phyloP scores from a whole-genome alignment of 2,113 vertebrate species.

The Mormyrus lacerda region DNA sequence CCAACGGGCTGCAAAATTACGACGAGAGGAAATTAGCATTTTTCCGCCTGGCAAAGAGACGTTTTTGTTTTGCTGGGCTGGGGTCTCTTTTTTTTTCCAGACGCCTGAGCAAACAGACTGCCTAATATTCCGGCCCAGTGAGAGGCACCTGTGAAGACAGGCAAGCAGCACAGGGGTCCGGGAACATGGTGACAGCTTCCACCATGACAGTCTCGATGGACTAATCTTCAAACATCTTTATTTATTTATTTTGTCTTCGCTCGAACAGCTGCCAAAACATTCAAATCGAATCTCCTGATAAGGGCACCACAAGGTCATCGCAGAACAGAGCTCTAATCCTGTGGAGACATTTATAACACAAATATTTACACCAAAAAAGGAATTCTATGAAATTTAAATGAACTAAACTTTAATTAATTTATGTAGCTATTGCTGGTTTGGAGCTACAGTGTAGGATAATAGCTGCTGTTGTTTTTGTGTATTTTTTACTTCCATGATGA shows the following conservation, averaged over 20 bases:
- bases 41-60: not conserved
- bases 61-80: not conserved
- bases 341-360: not conserved
- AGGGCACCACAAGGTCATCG: not conserved
- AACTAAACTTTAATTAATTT: not conserved
- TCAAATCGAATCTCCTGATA: not conserved
- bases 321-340: not conserved
- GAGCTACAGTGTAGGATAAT: not conserved
- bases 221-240: not conserved
- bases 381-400: not conserved
- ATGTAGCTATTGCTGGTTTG: not conserved
- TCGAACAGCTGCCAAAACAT: not conserved
- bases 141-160: not conserved
- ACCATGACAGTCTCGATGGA: not conserved
- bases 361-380: not conserved
- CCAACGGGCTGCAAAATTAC: not conserved
- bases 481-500: not conserved
- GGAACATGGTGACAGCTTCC: not conserved
- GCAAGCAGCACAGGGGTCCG: not conserved
- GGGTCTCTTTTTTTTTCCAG: not conserved
- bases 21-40: not conserved
- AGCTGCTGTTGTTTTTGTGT: not conserved
- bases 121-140: not conserved
- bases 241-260: not conserved
- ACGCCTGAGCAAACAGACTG: not conserved